Evolutionary conservation across 2,113 vertebrate genomes (phyloP).

Genomic region (Mellivora capensis): DNA sequence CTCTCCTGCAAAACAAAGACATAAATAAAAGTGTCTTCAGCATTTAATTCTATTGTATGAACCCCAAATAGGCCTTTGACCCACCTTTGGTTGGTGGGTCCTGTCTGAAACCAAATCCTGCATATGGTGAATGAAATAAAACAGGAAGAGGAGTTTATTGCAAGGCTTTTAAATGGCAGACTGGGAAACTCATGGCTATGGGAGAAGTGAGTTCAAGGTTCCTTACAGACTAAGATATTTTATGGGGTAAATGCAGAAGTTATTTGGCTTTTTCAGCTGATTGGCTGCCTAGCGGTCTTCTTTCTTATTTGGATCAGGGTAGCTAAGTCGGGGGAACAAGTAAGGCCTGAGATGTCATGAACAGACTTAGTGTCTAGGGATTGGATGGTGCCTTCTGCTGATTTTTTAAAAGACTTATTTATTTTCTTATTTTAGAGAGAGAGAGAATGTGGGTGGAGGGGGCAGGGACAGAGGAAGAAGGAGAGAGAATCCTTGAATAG

Average conservation of each 20-base stretch:
- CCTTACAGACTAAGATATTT: background rate
- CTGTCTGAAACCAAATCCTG: background rate
- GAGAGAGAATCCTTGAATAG: background rate
- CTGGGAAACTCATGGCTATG: background rate
- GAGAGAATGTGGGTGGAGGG: background rate
- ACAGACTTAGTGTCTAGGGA: background rate
- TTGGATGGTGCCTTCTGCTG: background rate
- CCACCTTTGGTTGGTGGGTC: background rate
- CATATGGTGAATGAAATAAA: background rate
- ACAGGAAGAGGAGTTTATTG: background rate
- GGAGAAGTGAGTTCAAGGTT: background rate
- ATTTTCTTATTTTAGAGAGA: background rate
- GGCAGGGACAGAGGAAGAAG: background rate
- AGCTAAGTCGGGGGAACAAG: background rate
- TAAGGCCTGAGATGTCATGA: background rate
- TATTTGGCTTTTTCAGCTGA: background rate
- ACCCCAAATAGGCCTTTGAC: background rate
- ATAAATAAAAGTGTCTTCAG: constrained; percentile 12
- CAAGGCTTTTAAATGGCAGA: background rate
- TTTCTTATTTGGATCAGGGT: background rate
- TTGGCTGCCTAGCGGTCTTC: background rate
- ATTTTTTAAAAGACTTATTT: background rate
- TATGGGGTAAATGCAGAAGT: background rate
- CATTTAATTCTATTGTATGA: background rate
- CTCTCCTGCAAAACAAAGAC: background rate